Conservation (phyloP, 2,113 vertebrate genomes). For the Prochilodus magdalenae region DNA sequence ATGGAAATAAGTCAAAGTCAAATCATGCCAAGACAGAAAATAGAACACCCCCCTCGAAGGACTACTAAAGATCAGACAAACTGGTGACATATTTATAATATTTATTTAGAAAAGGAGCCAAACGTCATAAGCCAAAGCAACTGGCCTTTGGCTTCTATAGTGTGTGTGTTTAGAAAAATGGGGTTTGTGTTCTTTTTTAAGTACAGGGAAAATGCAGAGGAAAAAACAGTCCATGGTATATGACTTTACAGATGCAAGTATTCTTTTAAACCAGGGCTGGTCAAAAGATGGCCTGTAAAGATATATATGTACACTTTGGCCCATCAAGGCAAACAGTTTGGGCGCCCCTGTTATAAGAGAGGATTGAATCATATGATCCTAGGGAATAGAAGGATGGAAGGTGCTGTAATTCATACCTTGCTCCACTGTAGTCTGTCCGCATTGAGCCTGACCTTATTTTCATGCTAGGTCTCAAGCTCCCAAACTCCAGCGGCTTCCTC, state of each 20-base stretch:
- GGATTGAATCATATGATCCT: not conserved
- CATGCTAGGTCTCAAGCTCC: constrained; percentile 46
- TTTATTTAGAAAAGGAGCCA: no score
- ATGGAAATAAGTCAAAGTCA: not conserved
- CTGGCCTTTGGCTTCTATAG: not conserved
- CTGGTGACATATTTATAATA: no score
- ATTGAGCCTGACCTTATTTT: constrained; percentile 37
- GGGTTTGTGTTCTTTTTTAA: no score
- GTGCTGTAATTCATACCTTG: constrained; percentile 35
- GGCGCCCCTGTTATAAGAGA: no score
- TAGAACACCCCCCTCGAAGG: not conserved
- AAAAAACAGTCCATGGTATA: no score
- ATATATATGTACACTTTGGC: no score
- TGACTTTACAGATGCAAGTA: no score
- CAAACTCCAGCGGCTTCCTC: constrained; percentile 47
- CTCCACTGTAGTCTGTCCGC: not conserved
- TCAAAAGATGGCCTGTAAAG: not conserved
- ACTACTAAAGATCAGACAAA: no score
- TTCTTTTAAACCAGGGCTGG: no score
- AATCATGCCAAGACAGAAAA: not conserved
- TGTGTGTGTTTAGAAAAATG: no score
- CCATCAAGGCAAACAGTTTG: no score
- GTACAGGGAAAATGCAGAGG: no score
- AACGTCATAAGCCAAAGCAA: not conserved
- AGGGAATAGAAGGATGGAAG: not conserved